These are phyloP conservation scores for Nesoenas mayeri DNA, from an alignment of 2,113 vertebrate genomes.

Conservation along the genomic window DNA sequence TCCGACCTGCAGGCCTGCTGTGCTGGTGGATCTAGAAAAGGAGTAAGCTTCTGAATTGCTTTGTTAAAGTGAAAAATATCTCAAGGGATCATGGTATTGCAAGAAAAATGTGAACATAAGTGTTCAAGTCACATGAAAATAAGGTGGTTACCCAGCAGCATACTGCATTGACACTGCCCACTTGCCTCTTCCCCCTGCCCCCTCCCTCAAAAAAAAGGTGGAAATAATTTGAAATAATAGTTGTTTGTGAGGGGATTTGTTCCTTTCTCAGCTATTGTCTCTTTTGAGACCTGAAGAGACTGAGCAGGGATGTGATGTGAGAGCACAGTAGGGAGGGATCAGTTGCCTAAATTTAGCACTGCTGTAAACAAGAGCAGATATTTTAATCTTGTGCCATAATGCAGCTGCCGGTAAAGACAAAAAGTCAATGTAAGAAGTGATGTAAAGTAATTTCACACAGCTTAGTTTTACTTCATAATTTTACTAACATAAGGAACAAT, in stretches of 20 bases:
- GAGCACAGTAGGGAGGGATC: neutral
- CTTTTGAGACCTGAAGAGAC: neutral
- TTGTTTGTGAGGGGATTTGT: neutral
- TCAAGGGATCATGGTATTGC: neutral
- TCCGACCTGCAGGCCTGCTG: neutral
- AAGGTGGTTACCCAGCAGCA: neutral
- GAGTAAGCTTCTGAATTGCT: neutral
- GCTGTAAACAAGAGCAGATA: neutral
- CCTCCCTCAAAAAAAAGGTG: neutral
- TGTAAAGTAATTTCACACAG: neutral
- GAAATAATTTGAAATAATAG: neutral
- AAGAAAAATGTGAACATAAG: neutral
- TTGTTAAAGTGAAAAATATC: neutral
- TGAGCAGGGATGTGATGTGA: neutral
- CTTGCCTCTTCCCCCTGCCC: too few species aligned
- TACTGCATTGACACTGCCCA: neutral
- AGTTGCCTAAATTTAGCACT: neutral
- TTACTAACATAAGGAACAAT: neutral
- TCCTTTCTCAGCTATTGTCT: neutral
- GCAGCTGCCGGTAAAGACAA: neutral
- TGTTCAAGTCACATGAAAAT: neutral
- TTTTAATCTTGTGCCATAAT: constrained; percentile 14
- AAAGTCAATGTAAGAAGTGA: neutral
- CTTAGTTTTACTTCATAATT: constrained; percentile 9
- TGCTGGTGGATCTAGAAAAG: neutral